Conservation (phyloP, 2,888 invertebrate genomes). For the Archaeoteleia sp. region DNA sequence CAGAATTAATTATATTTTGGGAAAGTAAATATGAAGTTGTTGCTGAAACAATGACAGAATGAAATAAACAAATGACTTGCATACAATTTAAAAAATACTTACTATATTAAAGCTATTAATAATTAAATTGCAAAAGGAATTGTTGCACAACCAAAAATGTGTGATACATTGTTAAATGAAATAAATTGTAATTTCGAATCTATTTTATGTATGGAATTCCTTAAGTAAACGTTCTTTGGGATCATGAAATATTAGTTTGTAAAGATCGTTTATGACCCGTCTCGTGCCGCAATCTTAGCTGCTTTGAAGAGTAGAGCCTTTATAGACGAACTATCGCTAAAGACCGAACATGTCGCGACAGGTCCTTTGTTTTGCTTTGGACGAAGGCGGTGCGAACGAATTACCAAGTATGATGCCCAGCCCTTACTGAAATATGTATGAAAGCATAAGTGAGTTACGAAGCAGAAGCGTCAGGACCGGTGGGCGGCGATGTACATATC, state of each 20-base stretch:
- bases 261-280: constrained; percentile 28
- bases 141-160: too few relatives aligned
- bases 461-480: constrained; percentile 48
- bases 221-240: constrained; percentile 7
- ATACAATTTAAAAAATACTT: too few relatives aligned
- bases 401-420: constrained; percentile 69
- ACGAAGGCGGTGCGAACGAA: constrained; percentile 56
- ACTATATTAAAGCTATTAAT: too few relatives aligned
- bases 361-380: constrained; percentile 39
- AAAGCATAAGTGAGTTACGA: constrained; percentile 64
- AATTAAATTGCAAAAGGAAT: too few relatives aligned
- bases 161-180: too few relatives aligned
- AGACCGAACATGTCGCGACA: constrained; percentile 42
- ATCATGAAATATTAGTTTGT: constrained; percentile 8
- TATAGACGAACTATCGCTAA: constrained; percentile 24
- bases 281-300: constrained; percentile 18
- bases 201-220: not conserved
- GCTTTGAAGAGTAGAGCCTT: constrained; percentile 22
- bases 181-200: not conserved
- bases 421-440: constrained; percentile 69
- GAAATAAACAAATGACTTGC: too few relatives aligned
- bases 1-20: too few relatives aligned
- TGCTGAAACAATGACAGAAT: too few relatives aligned
- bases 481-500: constrained; percentile 47
- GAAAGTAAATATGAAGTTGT: too few relatives aligned